Conservation (phyloP, 2,797 vertebrate genomes). For the Masticophis lateralis region DNA sequence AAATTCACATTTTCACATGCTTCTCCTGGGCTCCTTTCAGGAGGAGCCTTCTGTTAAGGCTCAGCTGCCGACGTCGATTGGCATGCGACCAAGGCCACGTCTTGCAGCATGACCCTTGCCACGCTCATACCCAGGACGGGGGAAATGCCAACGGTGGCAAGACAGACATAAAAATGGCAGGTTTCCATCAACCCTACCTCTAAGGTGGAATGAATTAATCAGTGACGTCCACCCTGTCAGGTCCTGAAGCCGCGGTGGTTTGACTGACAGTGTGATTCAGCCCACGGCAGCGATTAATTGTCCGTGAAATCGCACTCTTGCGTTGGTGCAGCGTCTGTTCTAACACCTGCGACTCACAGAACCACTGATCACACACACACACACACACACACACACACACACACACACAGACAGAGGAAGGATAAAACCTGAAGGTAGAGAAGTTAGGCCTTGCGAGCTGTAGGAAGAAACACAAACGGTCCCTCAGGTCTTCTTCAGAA, state of each 20-base stretch:
- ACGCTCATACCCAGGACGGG: not conserved
- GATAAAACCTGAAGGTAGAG: accelerated
- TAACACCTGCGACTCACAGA: not conserved
- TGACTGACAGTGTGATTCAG: conserved; percentile 55
- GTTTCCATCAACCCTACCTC: not conserved
- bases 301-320: conserved; percentile 37
- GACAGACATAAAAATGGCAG: conserved; percentile 30
- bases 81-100: conserved; percentile 36
- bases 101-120: not conserved
- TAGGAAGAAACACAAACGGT: accelerated
- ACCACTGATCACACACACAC: not conserved
- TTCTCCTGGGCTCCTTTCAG: not conserved
- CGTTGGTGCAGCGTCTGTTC: not conserved
- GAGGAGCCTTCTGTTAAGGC: not conserved
- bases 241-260: not conserved
- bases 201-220: not conserved
- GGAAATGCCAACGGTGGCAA: not conserved
- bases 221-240: conserved; percentile 18
- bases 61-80: conserved; percentile 36
- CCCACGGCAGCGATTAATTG: conserved; percentile 53
- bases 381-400: too few relatives aligned
- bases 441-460: not conserved
- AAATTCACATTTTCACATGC: conserved; percentile 3
- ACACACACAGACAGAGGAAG: not conserved
- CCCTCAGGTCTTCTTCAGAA: not conserved